Evolutionary conservation across 2,888 invertebrate genomes (phyloP).

Genomic region (Gymnoscelis rufifasciata): DNA sequence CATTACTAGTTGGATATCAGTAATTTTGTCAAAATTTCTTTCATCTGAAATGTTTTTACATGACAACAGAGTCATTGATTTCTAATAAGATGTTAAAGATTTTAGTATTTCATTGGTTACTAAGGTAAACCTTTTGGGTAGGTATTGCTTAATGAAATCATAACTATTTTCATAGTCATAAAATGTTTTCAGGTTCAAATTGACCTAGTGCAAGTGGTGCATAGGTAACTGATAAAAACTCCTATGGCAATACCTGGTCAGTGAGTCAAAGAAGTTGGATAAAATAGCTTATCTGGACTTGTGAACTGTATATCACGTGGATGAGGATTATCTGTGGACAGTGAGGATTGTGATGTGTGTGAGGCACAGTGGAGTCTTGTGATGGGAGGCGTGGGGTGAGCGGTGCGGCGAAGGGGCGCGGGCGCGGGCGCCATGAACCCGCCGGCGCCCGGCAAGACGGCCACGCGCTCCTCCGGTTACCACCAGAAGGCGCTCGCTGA

Average conservation of each 20-base stretch:
- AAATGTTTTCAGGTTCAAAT: constrained; percentile 15
- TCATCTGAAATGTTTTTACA: too few species aligned
- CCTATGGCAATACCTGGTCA: constrained; percentile 27
- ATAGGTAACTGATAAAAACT: constrained; percentile 6
- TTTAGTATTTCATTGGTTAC: background rate
- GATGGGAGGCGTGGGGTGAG: constrained; percentile 77
- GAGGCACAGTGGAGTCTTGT: constrained; percentile 57
- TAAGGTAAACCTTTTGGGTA: too few species aligned
- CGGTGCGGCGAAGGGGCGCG: constrained; percentile 76
- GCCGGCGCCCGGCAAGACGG: constrained; percentile 81
- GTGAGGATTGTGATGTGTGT: constrained; percentile 50
- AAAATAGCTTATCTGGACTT: constrained; percentile 9
- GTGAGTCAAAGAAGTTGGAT: constrained; percentile 24
- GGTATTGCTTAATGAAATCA: too few species aligned
- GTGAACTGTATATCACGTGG: constrained; percentile 29
- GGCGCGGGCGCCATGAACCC: constrained; percentile 81
- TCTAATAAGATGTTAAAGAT: background rate
- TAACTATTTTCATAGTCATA: too few species aligned
- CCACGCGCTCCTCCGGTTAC: constrained; percentile 88
- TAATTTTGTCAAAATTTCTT: too few species aligned
- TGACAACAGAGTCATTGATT: too few species aligned
- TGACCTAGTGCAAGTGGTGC: background rate
- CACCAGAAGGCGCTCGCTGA: constrained; percentile 92
- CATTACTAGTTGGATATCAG: too few species aligned
- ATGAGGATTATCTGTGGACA: constrained; percentile 44